Evolutionary conservation across 2,888 invertebrate genomes (phyloP).

Genomic region (Lydus trimaculatus): DNA sequence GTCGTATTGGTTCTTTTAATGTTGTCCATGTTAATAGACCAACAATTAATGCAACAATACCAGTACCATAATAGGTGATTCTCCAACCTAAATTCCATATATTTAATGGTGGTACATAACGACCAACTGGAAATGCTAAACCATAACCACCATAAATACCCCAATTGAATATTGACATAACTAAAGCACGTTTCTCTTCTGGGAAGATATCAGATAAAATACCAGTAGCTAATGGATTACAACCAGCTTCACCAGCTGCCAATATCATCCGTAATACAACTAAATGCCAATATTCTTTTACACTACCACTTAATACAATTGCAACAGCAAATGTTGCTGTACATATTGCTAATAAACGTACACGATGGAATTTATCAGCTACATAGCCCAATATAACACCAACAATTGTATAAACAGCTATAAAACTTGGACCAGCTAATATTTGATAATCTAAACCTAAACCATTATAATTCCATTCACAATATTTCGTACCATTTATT

Average conservation of each 20-base stretch:
- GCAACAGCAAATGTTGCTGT: constrained; percentile 83
- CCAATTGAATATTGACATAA: constrained; percentile 95
- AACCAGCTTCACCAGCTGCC: constrained; percentile 75
- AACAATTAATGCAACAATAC: constrained; percentile 76
- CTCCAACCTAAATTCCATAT: constrained; percentile 85
- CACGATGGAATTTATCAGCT: constrained; percentile 81
- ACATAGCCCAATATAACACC: constrained; percentile 85
- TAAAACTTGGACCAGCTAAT: constrained; percentile 91
- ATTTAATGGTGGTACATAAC: constrained; percentile 79
- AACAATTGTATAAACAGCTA: constrained; percentile 88
- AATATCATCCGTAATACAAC: constrained; percentile 67
- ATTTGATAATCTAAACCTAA: constrained; percentile 92
- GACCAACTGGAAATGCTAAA: constrained; percentile 89
- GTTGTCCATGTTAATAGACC: constrained; percentile 77
- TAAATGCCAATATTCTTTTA: constrained; percentile 89
- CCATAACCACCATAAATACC: constrained; percentile 95
- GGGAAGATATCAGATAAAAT: constrained; percentile 83
- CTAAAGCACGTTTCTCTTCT: constrained; percentile 82
- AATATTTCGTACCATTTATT: constrained; percentile 77
- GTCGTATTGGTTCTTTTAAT: constrained; percentile 77
- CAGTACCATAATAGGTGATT: constrained; percentile 81
- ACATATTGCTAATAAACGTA: constrained; percentile 77
- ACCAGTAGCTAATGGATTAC: constrained; percentile 87
- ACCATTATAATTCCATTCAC: constrained; percentile 94
- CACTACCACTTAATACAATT: constrained; percentile 84